Evolutionary conservation across 2,797 vertebrate species (phyloP), one percentile per base, ranked within the genome.

Genomic region (Enteromius paludinosus): DNA sequence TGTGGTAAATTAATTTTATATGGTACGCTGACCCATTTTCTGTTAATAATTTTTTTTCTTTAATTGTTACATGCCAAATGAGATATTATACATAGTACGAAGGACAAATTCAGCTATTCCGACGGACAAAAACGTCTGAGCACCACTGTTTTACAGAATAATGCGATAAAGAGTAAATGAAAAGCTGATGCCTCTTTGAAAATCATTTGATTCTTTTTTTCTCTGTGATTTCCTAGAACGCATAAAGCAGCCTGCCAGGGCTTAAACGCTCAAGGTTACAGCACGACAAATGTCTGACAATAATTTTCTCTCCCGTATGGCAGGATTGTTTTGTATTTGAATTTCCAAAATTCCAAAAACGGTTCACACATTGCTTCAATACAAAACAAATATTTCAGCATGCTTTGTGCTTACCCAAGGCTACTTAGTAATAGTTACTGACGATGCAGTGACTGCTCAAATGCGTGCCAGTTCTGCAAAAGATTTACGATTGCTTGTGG

Each of bases 301-400:
- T 56, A 56, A 65, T 79, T 73, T 61, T 75, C 52, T 75, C 35
- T 11, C 54, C 5, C 33, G 54, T 41, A 73, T 14, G 52, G 62
- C 73, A 62, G 71, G 59, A 35, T 28, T 35, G n/a, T 17, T 33
- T 80, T 77, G 80, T 9, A 30, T 49, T 75, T 12, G 73, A 30
- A 18, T 64, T 65, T 76, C 78, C 69, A 79, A 79, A 76, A 69
- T 77, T 70, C 66, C 68, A 76, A 76, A 49, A 74, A 77, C 35
- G 20, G 66, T 87, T 79, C 72, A 45, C 72, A 61, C 59, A 70
- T 74, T 38, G 73, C 52, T 64, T 74, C 81, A 84, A 81, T 83
- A 76, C 81, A 35, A 79, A 84, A 79, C 69, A 81, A 80, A 75
- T 73, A 59, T 66, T 70, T 74, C 75, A 68, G 41, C 54, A 61